Evolutionary conservation across 2,113 vertebrate species (phyloP), one percentile per base, ranked within the genome.

Genomic region (Hippocampus comes): DNA sequence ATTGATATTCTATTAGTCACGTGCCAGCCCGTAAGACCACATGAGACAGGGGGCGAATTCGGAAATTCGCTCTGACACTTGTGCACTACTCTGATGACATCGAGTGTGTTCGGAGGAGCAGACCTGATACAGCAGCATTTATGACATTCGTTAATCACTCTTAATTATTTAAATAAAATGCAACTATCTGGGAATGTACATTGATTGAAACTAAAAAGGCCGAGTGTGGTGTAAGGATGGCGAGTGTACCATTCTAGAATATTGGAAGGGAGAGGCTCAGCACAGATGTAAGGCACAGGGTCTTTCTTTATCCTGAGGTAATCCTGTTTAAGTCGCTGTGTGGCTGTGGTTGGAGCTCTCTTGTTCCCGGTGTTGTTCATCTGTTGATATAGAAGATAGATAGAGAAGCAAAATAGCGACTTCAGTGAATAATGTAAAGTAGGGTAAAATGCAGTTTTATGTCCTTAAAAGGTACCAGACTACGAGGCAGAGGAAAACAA

Each of bases 231-330:
- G 20, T 14, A 17, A n/a, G 25, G 48, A 51, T 64, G 41, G 12
- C 30, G 27, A 49, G 14, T 88, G 92, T 87, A 98, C 97, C 97
- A 99, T 92, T 99, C 97, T 5, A 99, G 92, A 80, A 99, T 99
- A 75, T 99, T 99, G 53, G 97, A 97, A 27, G 97, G 96, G 21
- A 99, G 94, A 41, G 97, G 97, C 82, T 99, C 97, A 15, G 97
- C 97, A 87, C 96, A 97, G 87, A 99, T 98, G 76, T 99, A 99
- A 93, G 97, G 97, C 92, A 99, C 97, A 0, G 97, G 97, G 87
- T 99, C 97, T 92, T 98, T 98, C 91, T 98, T 98, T 79, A 99
- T 98, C 53, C 97, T 92, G 80, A 99, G 95, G 88, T 99, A 99
- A 93, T 99, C 97, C 89, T 99, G 97, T 70, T 96, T 99, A 73